phyloP scores from a whole-genome alignment of 1,140 invertebrate genomes.

The Scaptomyza hsui region DNA sequence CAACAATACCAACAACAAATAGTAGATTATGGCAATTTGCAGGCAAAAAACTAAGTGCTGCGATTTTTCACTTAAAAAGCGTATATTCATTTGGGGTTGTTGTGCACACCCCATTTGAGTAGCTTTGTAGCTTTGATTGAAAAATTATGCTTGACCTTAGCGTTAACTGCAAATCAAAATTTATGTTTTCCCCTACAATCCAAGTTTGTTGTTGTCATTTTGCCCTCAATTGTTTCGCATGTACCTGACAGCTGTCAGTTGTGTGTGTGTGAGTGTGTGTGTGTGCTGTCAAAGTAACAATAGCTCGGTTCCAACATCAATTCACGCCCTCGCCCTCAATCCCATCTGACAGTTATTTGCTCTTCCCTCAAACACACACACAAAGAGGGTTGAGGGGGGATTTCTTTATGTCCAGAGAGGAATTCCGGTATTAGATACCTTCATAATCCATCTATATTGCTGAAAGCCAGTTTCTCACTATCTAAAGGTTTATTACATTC shows the following conservation, averaged over 20 bases:
- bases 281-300: slow-evolving; percentile 59
- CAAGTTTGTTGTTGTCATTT: slow-evolving; percentile 2
- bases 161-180: slow-evolving; percentile 41
- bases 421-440: slow-evolving; percentile 8
- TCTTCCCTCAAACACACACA: neutral
- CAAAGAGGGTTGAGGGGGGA: neutral
- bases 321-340: slow-evolving; percentile 20
- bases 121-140: slow-evolving; percentile 48
- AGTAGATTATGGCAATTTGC: slow-evolving; percentile 31
- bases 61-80: slow-evolving; percentile 68
- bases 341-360: slow-evolving; percentile 35
- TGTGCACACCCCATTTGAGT: slow-evolving; percentile 1
- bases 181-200: slow-evolving; percentile 15
- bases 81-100: slow-evolving; percentile 20
- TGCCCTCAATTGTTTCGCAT: slow-evolving; percentile 28
- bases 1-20: neutral
- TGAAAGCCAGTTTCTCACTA: neutral
- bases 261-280: slow-evolving; percentile 13
- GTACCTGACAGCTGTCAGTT: slow-evolving; percentile 64
- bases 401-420: neutral
- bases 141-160: slow-evolving; percentile 71
- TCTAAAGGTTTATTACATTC: neutral
- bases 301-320: slow-evolving; percentile 28
- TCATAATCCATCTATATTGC: neutral
- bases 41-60: slow-evolving; percentile 46